A percentile compares a stretch with the other conserved stretches of the same genome.
phyloP scores from a whole-genome alignment of 2,797 vertebrate genomes.

The Hemitrygon akajei region DNA sequence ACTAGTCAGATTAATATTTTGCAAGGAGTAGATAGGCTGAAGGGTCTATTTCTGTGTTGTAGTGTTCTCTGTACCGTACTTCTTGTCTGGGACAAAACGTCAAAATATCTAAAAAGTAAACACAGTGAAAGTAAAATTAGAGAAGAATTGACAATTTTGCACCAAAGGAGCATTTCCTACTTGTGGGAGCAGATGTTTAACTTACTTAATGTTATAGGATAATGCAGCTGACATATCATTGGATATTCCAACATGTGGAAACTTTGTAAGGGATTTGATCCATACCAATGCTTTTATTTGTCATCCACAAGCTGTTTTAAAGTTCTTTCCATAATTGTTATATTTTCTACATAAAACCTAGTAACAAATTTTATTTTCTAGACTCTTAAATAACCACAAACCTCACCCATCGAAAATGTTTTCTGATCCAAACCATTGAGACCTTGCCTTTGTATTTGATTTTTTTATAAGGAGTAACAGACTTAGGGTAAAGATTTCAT shows the following conservation, averaged over 20 bases:
- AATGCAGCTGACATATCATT: background rate
- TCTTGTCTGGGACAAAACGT: background rate
- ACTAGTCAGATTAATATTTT: no score
- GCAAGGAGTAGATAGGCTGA: no score
- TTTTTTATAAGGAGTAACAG: background rate
- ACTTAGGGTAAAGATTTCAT: background rate
- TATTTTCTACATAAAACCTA: background rate
- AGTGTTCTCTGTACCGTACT: no score
- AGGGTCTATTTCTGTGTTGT: no score
- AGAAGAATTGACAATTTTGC: background rate
- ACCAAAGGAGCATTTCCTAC: background rate
- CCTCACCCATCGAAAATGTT: background rate
- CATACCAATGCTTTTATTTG: background rate
- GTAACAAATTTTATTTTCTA: background rate
- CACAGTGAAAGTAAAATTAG: background rate
- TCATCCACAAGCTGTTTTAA: background rate
- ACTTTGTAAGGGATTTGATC: background rate
- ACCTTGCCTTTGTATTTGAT: background rate
- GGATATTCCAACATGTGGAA: background rate
- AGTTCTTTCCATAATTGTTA: background rate
- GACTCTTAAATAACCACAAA: background rate
- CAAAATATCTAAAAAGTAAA: background rate
- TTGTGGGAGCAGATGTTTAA: background rate
- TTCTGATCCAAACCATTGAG: background rate
- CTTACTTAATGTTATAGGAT: background rate